phyloP scores from a whole-genome alignment of 2,888 invertebrate species.

The Hylaea fasciaria region DNA sequence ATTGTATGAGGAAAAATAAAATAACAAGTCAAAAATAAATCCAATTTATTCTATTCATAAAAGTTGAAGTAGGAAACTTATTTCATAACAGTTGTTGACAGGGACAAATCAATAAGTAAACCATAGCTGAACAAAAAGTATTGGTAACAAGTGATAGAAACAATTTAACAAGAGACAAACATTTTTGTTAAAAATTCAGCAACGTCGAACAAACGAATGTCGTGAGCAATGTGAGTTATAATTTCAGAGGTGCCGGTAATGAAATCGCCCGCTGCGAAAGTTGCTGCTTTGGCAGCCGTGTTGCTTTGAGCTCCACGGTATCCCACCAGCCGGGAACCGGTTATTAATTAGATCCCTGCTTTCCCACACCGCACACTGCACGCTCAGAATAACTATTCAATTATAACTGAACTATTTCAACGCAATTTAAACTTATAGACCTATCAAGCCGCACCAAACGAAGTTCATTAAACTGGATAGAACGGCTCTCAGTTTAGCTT shows the following conservation, averaged over 20 bases:
- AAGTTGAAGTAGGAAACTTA: background rate
- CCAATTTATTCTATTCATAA: too few relatives aligned
- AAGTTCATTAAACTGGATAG: constrained; percentile 5
- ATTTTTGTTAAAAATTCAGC: background rate
- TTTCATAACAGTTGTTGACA: background rate
- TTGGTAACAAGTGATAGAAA: too few relatives aligned
- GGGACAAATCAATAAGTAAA: too few relatives aligned
- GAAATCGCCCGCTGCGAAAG: constrained; percentile 29
- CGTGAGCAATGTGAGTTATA: constrained; percentile 20
- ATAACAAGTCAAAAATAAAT: too few relatives aligned
- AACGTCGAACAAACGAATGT: constrained; percentile 23
- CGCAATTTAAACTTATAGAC: constrained; percentile 10
- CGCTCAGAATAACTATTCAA: constrained; percentile 17
- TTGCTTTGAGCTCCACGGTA: constrained; percentile 14
- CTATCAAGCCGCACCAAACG: constrained; percentile 6
- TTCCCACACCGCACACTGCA: constrained; percentile 16
- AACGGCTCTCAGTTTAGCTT: background rate
- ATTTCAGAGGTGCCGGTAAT: constrained; percentile 39
- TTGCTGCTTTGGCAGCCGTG: constrained; percentile 13
- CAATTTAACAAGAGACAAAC: too few relatives aligned
- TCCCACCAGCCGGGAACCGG: constrained; percentile 10
- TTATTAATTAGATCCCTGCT: constrained; percentile 28
- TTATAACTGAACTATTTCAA: constrained; percentile 19
- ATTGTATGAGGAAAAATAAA: too few relatives aligned
- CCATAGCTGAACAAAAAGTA: too few relatives aligned